Percentiles rank a stretch among this genome's conserved stretches.
These are phyloP conservation scores for Pseudococcus longispinus DNA, from an alignment of 2,888 invertebrate genomes.

Conservation along the genomic window DNA sequence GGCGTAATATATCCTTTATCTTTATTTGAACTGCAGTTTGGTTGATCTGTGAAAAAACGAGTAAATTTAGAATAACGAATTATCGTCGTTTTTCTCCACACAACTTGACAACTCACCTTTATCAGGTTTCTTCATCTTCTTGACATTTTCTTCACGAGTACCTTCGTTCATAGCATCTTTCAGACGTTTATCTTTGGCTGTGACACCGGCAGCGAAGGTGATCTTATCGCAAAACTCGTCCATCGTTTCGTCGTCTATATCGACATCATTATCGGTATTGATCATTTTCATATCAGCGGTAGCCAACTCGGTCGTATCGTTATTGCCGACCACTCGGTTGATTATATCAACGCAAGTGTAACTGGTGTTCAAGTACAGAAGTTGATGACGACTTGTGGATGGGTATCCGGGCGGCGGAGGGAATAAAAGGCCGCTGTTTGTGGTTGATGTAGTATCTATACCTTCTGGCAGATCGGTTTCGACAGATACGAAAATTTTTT, in stretches of 20 bases:
- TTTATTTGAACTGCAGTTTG: background rate
- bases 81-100: background rate
- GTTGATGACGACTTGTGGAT: slow-evolving; percentile 63
- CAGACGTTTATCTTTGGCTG: slow-evolving; percentile 86
- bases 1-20: slow-evolving; percentile 35
- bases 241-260: slow-evolving; percentile 36
- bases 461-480: slow-evolving; percentile 57
- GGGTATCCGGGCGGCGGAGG: slow-evolving; percentile 70
- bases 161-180: slow-evolving; percentile 69
- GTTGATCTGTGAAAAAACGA: background rate
- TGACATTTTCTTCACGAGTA: slow-evolving; percentile 41
- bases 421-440: slow-evolving; percentile 21
- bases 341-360: slow-evolving; percentile 73
- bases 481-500: slow-evolving; percentile 73
- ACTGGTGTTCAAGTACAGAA: slow-evolving; percentile 77
- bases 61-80: too few relatives aligned
- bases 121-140: slow-evolving; percentile 48
- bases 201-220: slow-evolving; percentile 77
- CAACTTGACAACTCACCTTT: slow-evolving; percentile 42
- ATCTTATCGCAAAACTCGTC: slow-evolving; percentile 52
- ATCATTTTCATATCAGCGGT: slow-evolving; percentile 42
- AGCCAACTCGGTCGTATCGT: slow-evolving; percentile 34
- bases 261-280: slow-evolving; percentile 18
- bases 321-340: slow-evolving; percentile 53
- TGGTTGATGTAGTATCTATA: slow-evolving; percentile 40